Conservation (phyloP, 2,113 vertebrate genomes). For the Hucho hucho region DNA sequence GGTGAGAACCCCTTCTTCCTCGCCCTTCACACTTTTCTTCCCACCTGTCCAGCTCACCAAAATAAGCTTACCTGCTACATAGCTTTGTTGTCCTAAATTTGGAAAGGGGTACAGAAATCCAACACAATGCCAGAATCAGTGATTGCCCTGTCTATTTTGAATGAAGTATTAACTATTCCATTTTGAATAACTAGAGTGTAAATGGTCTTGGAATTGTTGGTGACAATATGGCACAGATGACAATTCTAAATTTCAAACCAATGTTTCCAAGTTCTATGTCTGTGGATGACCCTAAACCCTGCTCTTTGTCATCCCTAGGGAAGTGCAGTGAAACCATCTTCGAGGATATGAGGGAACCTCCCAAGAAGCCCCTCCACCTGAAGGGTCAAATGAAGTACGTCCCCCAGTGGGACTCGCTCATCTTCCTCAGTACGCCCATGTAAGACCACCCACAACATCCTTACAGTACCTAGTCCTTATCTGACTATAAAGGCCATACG, state of each 20-base stretch:
- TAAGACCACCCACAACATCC: constrained; percentile 47
- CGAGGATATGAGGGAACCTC: constrained; percentile 73
- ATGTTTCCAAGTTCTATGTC: too few relatives aligned
- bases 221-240: background rate
- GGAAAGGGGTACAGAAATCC: too few relatives aligned
- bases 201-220: too few relatives aligned
- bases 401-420: constrained; percentile 77
- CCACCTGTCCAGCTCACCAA: background rate
- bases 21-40: background rate
- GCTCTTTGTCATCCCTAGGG: constrained; percentile 43
- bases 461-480: too few relatives aligned
- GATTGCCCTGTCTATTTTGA: too few relatives aligned
- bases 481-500: too few relatives aligned
- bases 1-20: constrained; percentile 50
- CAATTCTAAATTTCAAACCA: background rate
- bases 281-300: background rate
- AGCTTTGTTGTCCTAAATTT: too few relatives aligned
- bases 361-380: constrained; percentile 75
- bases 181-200: too few relatives aligned
- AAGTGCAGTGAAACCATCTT: constrained; percentile 77
- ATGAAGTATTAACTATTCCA: too few relatives aligned
- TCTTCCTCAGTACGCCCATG: constrained; percentile 77
- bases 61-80: too few relatives aligned
- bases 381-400: constrained; percentile 80
- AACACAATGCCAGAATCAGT: too few relatives aligned